Conservation (phyloP, 2,113 vertebrate genomes). For the Acrocephalus kingi region DNA sequence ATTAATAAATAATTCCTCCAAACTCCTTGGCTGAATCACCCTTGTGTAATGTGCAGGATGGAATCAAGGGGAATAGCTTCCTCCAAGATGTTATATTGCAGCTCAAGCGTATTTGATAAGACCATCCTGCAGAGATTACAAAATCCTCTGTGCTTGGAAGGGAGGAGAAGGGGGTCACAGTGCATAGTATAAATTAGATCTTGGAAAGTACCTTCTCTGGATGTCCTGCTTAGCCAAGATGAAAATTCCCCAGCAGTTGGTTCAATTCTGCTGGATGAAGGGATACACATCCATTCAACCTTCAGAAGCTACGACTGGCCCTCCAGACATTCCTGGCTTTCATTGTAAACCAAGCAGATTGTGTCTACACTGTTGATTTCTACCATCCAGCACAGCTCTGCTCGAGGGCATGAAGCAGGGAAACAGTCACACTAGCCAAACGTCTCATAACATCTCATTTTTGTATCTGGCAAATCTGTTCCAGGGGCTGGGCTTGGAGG, state of each 20-base stretch:
- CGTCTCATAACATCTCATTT: background rate
- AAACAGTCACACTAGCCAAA: background rate
- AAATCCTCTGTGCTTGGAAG: background rate
- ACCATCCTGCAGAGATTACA: background rate
- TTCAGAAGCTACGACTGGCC: background rate
- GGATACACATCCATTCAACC: background rate
- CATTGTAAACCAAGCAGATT: background rate
- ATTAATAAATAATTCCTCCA: conserved; percentile 22
- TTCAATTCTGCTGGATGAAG: background rate
- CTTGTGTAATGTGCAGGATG: background rate
- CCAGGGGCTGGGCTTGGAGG: background rate
- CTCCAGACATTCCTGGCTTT: background rate
- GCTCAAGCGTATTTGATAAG: conserved; percentile 7
- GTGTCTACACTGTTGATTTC: background rate
- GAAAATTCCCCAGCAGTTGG: background rate
- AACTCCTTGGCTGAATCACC: background rate
- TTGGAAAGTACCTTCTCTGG: conserved; percentile 4
- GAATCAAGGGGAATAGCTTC: background rate
- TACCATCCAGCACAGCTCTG: background rate
- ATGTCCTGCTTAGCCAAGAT: background rate
- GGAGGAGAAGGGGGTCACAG: background rate
- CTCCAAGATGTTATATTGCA: background rate
- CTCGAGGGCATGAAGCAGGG: background rate
- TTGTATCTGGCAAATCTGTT: background rate
- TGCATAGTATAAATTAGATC: background rate